Base-by-base conservation (phyloP, 2,888 invertebrate species). In the Euclidia mi region DNA sequence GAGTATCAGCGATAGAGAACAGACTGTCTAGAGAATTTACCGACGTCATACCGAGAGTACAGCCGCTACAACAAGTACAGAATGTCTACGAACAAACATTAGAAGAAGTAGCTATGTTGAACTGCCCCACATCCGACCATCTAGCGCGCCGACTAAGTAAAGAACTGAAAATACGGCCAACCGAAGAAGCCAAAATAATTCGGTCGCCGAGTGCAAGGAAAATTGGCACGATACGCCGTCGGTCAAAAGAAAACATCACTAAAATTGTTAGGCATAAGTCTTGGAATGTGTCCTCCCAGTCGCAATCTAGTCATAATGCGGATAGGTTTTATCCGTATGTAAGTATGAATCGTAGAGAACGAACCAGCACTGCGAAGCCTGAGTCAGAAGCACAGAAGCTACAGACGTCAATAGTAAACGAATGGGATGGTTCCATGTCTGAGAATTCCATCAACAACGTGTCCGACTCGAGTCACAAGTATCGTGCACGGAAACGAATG, bases 141-240 rank as follows among this genome's bases (percentile, higher is more conserved):
- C 88, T 97, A 57, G 97, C 97, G 1, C 95, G 95, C 56, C 94
- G 96, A 56, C 88, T 97, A 35, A 96, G 97, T 72, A 95, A 96
- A 76, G 97, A 97, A 82, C 84, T 97, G 38, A 97, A 97, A 82
- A 97, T 97, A 51, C 91, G 97, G 53, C 95, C 96, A 38, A 96
- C 96, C 56, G 94, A 95, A 29, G 96, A 97, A 73, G 95, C 96
- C 45, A 96, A 96, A 78, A 95, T 97, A 4, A 96, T 97, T 59
- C 90, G 97, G 65, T 97, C 97, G 0, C 98, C 97, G 0, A 97
- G 97, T 82, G 97, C 97, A 1, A 94, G 97, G 45, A 97, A 97
- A 94, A 98, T 97, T 56, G 97, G 97, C 14, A 96, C 95, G 6
- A 95, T 97, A 68, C 91, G 97, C 77, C 94, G 97, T 41, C 92